These are phyloP conservation scores for Erpornis zantholeuca DNA, from an alignment of 2,113 vertebrate species.

Conservation along the genomic window DNA sequence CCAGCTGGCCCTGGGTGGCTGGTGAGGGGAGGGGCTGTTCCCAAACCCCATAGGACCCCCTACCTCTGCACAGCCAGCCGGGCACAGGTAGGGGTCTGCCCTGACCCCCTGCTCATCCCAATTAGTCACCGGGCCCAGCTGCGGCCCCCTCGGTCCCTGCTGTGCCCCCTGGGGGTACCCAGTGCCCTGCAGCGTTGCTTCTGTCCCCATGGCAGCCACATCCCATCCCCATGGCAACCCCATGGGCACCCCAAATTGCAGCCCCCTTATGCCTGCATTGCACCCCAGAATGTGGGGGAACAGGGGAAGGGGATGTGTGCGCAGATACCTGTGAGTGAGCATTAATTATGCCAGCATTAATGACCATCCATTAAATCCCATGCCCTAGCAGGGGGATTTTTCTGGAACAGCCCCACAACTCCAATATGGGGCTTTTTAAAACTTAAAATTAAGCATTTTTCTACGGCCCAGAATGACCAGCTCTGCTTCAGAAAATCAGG, in stretches of 20 bases:
- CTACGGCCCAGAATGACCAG: neutral
- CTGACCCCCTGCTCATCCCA: neutral
- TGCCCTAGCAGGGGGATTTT: neutral
- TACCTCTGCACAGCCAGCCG: neutral
- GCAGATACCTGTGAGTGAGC: neutral
- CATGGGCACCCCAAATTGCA: neutral
- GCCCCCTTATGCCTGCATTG: accelerated
- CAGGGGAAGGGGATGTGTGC: neutral
- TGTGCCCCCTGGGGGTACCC: neutral
- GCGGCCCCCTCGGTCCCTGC: neutral
- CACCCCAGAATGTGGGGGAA: accelerated
- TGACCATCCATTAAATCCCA: neutral
- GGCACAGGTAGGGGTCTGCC: neutral
- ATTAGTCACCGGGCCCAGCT: slow-evolving; percentile 16
- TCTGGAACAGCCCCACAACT: neutral
- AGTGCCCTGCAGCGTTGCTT: neutral
- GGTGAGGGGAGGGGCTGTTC: neutral
- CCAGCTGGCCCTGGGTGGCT: neutral
- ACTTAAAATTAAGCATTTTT: neutral
- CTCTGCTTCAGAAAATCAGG: neutral
- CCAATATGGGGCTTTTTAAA: neutral
- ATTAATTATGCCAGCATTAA: neutral
- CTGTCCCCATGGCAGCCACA: neutral
- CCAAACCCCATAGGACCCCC: neutral
- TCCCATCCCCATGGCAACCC: slow-evolving; percentile 1